Evolutionary conservation across 2,113 vertebrate genomes (phyloP).

Genomic region (Balaeniceps rex): DNA sequence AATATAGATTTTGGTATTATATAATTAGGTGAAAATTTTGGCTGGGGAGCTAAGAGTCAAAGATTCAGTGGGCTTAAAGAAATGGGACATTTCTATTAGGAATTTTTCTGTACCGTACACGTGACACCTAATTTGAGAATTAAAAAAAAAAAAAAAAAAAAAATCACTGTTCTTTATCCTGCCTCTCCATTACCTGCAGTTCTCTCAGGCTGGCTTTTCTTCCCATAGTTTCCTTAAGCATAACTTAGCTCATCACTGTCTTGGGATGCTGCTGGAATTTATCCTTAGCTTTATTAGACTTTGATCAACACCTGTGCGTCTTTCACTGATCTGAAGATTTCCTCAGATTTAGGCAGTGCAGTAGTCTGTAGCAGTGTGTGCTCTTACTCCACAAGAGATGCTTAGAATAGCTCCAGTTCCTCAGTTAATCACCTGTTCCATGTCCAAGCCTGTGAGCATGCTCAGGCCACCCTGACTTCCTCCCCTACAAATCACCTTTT

Average conservation of each 20-base stretch:
- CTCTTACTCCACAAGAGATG: accelerated
- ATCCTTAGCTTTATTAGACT: neutral
- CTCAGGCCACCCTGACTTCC: neutral
- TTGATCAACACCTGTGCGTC: neutral
- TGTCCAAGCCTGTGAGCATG: neutral
- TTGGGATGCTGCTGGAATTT: neutral
- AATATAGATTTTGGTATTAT: neutral
- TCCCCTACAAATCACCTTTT: neutral
- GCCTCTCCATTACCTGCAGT: neutral
- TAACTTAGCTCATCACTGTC: neutral
- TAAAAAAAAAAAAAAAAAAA: neutral
- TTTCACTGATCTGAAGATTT: neutral
- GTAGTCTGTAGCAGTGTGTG: neutral
- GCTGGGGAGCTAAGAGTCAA: neutral
- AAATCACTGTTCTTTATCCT: neutral
- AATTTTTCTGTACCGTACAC: neutral
- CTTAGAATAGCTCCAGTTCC: neutral
- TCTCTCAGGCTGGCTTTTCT: neutral
- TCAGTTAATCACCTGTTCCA: neutral
- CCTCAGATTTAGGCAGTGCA: neutral
- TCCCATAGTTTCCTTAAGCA: neutral
- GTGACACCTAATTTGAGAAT: neutral
- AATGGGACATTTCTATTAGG: neutral
- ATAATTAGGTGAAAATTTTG: neutral
- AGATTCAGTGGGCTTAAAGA: neutral